Conservation (phyloP, 2,797 vertebrate species). For the Girardinus metallicus region DNA sequence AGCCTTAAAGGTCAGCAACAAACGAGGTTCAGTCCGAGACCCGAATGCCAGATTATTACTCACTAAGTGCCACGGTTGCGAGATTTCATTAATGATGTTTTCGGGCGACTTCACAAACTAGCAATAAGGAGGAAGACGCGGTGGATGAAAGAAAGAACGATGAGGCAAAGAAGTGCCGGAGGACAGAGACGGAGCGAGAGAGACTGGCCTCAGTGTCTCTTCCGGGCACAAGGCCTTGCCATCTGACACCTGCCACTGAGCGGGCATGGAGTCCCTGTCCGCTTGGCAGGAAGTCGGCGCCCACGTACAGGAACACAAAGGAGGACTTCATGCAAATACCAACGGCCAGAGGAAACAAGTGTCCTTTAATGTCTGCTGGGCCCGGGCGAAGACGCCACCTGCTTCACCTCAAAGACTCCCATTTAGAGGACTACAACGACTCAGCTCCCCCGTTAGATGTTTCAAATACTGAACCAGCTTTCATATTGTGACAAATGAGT, state of each 20-base stretch:
- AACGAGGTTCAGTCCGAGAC: not conserved
- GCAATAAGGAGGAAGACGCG: constrained; percentile 21
- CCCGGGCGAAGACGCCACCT: constrained; percentile 78
- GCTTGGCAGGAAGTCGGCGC: constrained; percentile 82
- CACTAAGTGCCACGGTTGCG: not conserved
- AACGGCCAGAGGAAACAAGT: constrained; percentile 77
- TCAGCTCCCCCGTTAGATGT: constrained; percentile 58
- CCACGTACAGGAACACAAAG: constrained; percentile 80
- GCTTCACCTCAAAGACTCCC: constrained; percentile 75
- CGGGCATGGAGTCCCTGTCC: constrained; percentile 78
- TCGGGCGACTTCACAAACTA: constrained; percentile 1
- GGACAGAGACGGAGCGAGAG: constrained; percentile 40
- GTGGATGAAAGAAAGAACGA: constrained; percentile 22
- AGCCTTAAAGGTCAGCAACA: not conserved
- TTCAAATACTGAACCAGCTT: constrained; percentile 34
- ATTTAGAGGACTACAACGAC: constrained; percentile 64
- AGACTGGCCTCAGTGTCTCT: constrained; percentile 79
- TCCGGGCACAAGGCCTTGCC: constrained; percentile 79
- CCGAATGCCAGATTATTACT: not conserved
- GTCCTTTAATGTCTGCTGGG: constrained; percentile 67
- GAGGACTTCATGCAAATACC: constrained; percentile 77
- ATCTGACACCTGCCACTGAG: constrained; percentile 87
- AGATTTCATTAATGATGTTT: not conserved
- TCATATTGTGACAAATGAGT: constrained; percentile 27
- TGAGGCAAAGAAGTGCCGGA: constrained; percentile 27